Conservation (phyloP, 2,888 invertebrate species). For the Tineola bisselliella region DNA sequence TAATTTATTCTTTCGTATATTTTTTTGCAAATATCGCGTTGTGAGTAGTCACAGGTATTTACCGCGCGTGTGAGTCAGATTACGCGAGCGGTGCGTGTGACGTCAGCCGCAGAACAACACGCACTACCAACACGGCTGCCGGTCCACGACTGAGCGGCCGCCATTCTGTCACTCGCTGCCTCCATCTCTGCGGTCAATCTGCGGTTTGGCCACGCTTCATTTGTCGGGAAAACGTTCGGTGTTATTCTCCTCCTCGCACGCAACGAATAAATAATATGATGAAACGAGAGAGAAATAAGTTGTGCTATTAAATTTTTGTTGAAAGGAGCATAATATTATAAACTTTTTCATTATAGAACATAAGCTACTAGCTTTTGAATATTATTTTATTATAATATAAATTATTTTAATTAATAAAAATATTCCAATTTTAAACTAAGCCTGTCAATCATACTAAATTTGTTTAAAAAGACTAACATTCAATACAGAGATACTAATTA, state of each 20-base stretch:
- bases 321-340: slow-evolving; percentile 58
- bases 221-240: slow-evolving; percentile 64
- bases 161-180: slow-evolving; percentile 67
- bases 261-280: slow-evolving; percentile 20
- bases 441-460: too few relatives aligned
- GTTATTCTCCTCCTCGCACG: slow-evolving; percentile 39
- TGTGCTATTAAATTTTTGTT: slow-evolving; percentile 59
- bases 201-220: slow-evolving; percentile 68
- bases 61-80: slow-evolving; percentile 32
- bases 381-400: background rate
- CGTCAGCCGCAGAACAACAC: slow-evolving; percentile 20
- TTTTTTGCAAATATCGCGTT: slow-evolving; percentile 22
- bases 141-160: slow-evolving; percentile 61
- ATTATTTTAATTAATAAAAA: too few relatives aligned
- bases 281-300: slow-evolving; percentile 49
- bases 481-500: too few relatives aligned
- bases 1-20: too few relatives aligned
- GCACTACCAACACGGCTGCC: slow-evolving; percentile 51
- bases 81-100: slow-evolving; percentile 14
- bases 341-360: slow-evolving; percentile 53
- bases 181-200: slow-evolving; percentile 69
- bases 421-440: too few relatives aligned
- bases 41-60: slow-evolving; percentile 30
- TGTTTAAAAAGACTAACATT: too few relatives aligned
- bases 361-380: background rate